Base-by-base conservation (phyloP, 1,140 invertebrate species). In the Zaprionus vittiger region DNA sequence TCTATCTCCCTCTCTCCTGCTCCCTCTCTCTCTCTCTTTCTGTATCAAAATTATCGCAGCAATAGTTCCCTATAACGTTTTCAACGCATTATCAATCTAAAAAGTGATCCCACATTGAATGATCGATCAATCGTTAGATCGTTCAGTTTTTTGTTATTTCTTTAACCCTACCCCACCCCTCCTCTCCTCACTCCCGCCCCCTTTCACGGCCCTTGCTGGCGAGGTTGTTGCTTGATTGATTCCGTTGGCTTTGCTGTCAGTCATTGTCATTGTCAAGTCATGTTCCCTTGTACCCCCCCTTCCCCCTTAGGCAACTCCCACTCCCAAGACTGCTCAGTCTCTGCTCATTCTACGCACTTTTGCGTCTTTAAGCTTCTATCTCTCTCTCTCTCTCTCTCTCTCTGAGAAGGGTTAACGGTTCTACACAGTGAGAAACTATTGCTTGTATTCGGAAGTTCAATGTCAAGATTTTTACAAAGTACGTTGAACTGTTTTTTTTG, bases 401-500 rank as follows among this genome's bases (percentile, higher is more conserved):
- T 6, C 15, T n/a, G 38, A 5, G 61, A 47, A 52, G 47, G 47
- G 20, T 52, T 52, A 24, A n/a, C 20, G n/a, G 17, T 22, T 11
- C 37, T 56, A 63, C 73, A 44, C 38, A 37, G 52, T 22, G 17
- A 59, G 31, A 56, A 6, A n/a, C 31, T 34, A 34, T 7, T 34
- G 31, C 2, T 9, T 34, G 2, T 3, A 56, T 70, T 60, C 41
- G 64, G 31, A 77, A 77, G 70, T 73, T 77, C 74, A 77, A 77
- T 77, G 74, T 77, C 74, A 77, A 73, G 63, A 77, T 73, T 77
- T 62, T 74, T 49, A 38, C 41, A 69, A 69, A 76, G 73, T 77
- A 69, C 73, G 31, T 77, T 77, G 75, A 77, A 77, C 75, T 31
- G 64, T 47, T 41, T 41, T n/a, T 38, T 38, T 41, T n/a, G 7